phyloP scores from a whole-genome alignment of 2,797 vertebrate genomes.

The Molossus alvarezi region DNA sequence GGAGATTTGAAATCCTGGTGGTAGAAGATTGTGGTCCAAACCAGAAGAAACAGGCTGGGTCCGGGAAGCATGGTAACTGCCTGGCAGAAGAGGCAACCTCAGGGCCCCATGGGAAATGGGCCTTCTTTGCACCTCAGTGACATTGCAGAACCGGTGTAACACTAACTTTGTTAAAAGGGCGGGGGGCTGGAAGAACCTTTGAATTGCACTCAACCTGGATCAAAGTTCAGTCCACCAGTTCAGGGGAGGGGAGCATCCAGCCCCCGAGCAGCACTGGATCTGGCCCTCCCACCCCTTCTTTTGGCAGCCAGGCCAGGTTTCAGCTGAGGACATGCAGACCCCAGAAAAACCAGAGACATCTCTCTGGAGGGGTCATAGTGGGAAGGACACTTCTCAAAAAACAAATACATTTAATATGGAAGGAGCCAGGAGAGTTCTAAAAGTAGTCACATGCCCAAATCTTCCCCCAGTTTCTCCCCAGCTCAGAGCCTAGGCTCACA shows the following conservation, averaged over 20 bases:
- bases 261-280: conserved; percentile 76
- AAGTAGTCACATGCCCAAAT: conserved; percentile 14
- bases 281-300: conserved; percentile 35
- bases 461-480: conserved; percentile 56
- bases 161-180: conserved; percentile 83
- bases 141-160: conserved; percentile 90
- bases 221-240: conserved; percentile 81
- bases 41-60: conserved; percentile 67
- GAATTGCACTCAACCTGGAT: conserved; percentile 89
- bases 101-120: conserved; percentile 68
- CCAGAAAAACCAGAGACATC: conserved; percentile 63
- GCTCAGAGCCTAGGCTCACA: conserved; percentile 52
- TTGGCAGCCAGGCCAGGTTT: conserved; percentile 60
- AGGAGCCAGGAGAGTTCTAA: conserved; percentile 49
- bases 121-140: conserved; percentile 86
- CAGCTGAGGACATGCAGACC: conserved; percentile 26
- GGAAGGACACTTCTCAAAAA: conserved; percentile 85
- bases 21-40: conserved; percentile 74
- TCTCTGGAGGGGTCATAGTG: conserved; percentile 69
- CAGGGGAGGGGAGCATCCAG: conserved; percentile 34
- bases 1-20: conserved; percentile 62
- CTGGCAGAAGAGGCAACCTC: conserved; percentile 73
- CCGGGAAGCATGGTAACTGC: conserved; percentile 66
- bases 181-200: conserved; percentile 74
- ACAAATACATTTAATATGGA: conserved; percentile 80